Percentiles rank a stretch among this genome's conserved stretches.
Conservation (phyloP, 2,113 vertebrate species). For the Oncorhynchus tshawytscha region DNA sequence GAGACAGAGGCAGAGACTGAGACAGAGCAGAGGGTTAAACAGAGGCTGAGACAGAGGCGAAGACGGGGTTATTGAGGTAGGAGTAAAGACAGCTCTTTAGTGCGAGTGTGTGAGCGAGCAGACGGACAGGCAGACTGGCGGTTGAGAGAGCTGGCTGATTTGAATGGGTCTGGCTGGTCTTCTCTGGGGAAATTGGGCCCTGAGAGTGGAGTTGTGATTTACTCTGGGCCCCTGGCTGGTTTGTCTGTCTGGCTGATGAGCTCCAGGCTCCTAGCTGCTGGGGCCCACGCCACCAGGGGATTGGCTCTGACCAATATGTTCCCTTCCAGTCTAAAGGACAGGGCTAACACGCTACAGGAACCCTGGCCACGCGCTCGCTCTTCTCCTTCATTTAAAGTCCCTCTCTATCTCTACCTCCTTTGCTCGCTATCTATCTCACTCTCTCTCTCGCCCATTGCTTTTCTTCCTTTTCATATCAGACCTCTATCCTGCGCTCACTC, state of each 20-base stretch:
- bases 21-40: too few relatives aligned
- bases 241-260: slow-evolving; percentile 29
- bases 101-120: slow-evolving; percentile 3
- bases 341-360: slow-evolving; percentile 62
- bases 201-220: slow-evolving; percentile 69
- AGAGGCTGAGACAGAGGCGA: too few relatives aligned
- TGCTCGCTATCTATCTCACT: slow-evolving; percentile 13
- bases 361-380: slow-evolving; percentile 37
- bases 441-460: slow-evolving; percentile 32
- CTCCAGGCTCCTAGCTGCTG: slow-evolving; percentile 62
- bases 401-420: slow-evolving; percentile 52
- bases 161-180: slow-evolving; percentile 63
- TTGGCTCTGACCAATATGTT: slow-evolving; percentile 68
- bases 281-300: slow-evolving; percentile 57
- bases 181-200: slow-evolving; percentile 70
- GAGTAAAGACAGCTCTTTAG: slow-evolving; percentile 9
- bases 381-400: neutral
- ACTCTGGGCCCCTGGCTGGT: slow-evolving; percentile 39
- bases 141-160: slow-evolving; percentile 46
- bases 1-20: too few relatives aligned
- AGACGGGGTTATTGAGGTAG: too few relatives aligned
- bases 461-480: slow-evolving; percentile 60
- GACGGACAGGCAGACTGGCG: neutral
- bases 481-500: slow-evolving; percentile 44
- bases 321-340: slow-evolving; percentile 70